These are phyloP conservation scores for Rhamnusium bicolor DNA, from an alignment of 2,888 invertebrate species.

Conservation along the genomic window DNA sequence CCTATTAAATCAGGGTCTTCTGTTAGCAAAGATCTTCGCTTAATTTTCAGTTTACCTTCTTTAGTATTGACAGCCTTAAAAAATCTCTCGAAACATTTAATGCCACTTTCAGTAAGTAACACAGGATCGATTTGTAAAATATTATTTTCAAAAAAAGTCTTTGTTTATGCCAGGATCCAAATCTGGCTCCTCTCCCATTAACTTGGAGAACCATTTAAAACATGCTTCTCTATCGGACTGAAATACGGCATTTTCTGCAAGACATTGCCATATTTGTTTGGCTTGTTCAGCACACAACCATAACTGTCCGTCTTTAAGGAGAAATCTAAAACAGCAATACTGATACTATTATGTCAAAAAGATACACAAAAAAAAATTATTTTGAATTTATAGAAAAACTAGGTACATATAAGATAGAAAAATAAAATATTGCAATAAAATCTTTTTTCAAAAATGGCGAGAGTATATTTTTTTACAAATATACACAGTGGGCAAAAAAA, in stretches of 20 bases:
- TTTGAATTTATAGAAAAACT: no score
- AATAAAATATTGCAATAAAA: no score
- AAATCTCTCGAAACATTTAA: conserved; percentile 91
- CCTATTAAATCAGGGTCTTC: conserved; percentile 97
- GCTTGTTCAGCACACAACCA: conserved; percentile 98
- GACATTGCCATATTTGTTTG: conserved; percentile 96
- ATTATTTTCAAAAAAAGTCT: conserved; percentile 96
- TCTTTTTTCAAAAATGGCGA: no score
- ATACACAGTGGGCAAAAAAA: no score
- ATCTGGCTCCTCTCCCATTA: conserved; percentile 97
- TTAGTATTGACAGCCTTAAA: conserved; percentile 96
- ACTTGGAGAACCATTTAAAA: conserved; percentile 98
- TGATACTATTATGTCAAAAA: not conserved
- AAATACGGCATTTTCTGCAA: conserved; percentile 95
- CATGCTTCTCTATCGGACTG: conserved; percentile 95
- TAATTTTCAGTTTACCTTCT: conserved; percentile 92
- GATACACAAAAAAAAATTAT: no score
- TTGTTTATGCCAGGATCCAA: conserved; percentile 95
- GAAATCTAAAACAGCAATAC: conserved; percentile 77
- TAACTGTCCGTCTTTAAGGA: conserved; percentile 94
- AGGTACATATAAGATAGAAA: no score
- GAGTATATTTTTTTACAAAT: no score
- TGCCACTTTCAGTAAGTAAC: conserved; percentile 94
- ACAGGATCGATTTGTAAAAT: conserved; percentile 93
- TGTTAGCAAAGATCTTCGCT: conserved; percentile 88